Conservation (phyloP, 2,888 invertebrate genomes). For the Parnassius orleans region DNA sequence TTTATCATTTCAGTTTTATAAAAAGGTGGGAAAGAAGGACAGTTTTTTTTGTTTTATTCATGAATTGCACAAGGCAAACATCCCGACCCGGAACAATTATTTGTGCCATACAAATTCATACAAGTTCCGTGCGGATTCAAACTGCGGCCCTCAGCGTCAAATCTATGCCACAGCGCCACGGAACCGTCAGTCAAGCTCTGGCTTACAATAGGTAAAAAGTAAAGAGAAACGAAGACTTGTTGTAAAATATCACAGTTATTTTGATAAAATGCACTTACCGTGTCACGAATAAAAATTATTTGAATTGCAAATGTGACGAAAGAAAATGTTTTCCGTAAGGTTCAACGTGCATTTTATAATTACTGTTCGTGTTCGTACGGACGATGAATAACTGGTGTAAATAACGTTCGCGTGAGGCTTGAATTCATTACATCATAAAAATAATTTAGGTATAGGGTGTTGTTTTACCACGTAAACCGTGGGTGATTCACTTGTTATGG, state of each 20-base stretch:
- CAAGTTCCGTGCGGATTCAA: too few species aligned
- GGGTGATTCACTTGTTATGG: too few species aligned
- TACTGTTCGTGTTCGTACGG: slow-evolving; percentile 5
- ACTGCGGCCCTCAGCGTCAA: too few species aligned
- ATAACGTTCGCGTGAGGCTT: slow-evolving; percentile 6
- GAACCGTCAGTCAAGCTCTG: too few species aligned
- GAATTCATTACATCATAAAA: neutral
- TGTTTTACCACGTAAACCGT: too few species aligned
- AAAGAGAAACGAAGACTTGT: slow-evolving; percentile 10
- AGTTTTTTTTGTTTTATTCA: too few species aligned
- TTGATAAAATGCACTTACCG: slow-evolving; percentile 18
- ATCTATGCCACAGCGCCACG: too few species aligned
- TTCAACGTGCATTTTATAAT: slow-evolving; percentile 20
- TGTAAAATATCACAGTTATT: slow-evolving; percentile 21
- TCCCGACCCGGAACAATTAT: too few species aligned
- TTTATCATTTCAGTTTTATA: too few species aligned
- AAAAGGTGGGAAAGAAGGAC: too few species aligned
- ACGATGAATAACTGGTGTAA: slow-evolving; percentile 3
- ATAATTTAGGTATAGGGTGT: too few species aligned
- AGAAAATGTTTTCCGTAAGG: slow-evolving; percentile 18
- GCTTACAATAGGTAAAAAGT: neutral
- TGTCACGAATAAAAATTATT: slow-evolving; percentile 12
- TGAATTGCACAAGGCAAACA: too few species aligned
- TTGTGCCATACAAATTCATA: neutral
- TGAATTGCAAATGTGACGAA: slow-evolving; percentile 21